phyloP scores from a whole-genome alignment of 92 coral and sea anemone genomes.

The Pocillopora meandrina region DNA sequence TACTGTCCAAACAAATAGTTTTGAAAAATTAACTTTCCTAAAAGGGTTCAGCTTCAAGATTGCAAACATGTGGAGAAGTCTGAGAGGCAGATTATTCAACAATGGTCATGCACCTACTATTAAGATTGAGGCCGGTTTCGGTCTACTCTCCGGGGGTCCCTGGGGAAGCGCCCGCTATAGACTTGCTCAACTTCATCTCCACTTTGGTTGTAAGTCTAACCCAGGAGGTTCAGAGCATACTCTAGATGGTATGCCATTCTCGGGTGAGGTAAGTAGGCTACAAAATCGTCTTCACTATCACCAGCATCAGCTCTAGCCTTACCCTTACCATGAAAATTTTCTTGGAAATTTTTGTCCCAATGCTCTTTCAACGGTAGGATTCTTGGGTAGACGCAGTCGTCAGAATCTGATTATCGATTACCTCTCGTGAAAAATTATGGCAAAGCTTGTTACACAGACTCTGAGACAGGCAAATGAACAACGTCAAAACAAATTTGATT shows the following conservation, averaged over 20 bases:
- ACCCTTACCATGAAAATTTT: no score
- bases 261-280: constrained; percentile 61
- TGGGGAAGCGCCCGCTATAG: constrained; percentile 13
- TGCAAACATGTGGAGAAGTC: constrained; percentile 12
- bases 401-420: no score
- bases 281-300: no score
- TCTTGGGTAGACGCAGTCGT: no score
- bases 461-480: no score
- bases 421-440: no score
- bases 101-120: constrained; percentile 77
- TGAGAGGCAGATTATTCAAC: constrained; percentile 49
- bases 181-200: constrained; percentile 65
- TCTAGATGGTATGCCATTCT: constrained; percentile 19
- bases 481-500: no score
- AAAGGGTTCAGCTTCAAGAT: background rate
- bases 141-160: constrained; percentile 27
- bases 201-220: constrained; percentile 58
- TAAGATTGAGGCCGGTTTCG: constrained; percentile 15
- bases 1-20: background rate
- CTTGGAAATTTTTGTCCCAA: no score
- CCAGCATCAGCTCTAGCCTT: no score
- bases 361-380: no score
- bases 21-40: background rate
- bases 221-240: constrained; percentile 72
- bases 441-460: no score